phyloP scores from a whole-genome alignment of 1,140 invertebrate genomes.

The Anoplophora glabripennis region DNA sequence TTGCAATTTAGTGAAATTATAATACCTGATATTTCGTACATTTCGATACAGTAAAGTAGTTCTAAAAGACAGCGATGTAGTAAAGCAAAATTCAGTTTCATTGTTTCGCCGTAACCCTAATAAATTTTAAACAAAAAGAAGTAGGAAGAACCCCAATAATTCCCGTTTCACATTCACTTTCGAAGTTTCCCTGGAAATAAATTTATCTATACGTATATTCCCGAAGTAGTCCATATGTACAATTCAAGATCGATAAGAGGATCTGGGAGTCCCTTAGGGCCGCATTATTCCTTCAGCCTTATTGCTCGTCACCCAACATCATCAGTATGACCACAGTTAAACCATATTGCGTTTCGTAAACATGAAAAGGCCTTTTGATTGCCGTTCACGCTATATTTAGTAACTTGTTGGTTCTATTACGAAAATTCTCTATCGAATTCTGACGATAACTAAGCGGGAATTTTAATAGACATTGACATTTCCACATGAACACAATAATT shows the following conservation, averaged over 20 bases:
- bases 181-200: conserved; percentile 6
- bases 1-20: too few relatives aligned
- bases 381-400: conserved; percentile 16
- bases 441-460: conserved; percentile 3
- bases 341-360: conserved; percentile 32
- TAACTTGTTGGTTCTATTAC: conserved; percentile 15
- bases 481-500: conserved; percentile 11
- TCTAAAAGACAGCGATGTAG: not conserved
- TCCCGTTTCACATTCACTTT: conserved; percentile 12
- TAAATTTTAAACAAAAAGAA: conserved; percentile 6
- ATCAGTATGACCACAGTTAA: conserved; percentile 36
- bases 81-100: too few relatives aligned
- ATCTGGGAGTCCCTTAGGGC: conserved; percentile 20
- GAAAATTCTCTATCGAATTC: conserved; percentile 15
- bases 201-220: conserved; percentile 19
- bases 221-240: conserved; percentile 10
- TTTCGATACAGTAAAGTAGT: not conserved
- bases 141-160: conserved; percentile 1
- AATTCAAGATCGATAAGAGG: conserved; percentile 29
- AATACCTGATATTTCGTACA: not conserved
- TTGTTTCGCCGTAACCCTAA: not conserved
- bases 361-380: conserved; percentile 27
- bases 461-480: conserved; percentile 17
- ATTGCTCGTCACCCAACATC: conserved; percentile 33
- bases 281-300: conserved; percentile 28